Base-by-base conservation (phyloP, 2,888 invertebrate species). In the Lissocephala sabroskyi region DNA sequence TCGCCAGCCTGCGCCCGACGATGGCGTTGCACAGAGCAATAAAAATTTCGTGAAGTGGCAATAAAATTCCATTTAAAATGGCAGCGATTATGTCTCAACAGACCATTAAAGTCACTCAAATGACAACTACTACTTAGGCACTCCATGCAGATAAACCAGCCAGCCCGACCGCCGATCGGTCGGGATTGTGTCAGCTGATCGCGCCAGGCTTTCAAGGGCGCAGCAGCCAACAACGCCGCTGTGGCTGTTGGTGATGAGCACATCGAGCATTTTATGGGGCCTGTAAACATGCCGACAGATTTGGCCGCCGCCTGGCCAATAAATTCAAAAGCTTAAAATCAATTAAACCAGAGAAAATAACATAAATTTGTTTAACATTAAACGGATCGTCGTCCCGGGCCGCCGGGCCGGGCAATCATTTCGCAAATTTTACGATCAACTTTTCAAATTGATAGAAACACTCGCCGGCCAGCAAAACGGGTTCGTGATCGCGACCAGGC, bases 1-100 rank as follows among this genome's bases (percentile, higher is more conserved):
- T n/a, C n/a, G n/a, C n/a, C n/a, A n/a, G n/a, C n/a, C n/a, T n/a
- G n/a, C n/a, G n/a, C n/a, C n/a, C n/a, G 37, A 49, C 36, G 42
- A 35, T 49, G 19, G 45, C 46, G 45, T 32, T 44, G 41, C 45
- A 40, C 29, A 41, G 40, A 29, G 77, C 67, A 73, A 77, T 75
- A 75, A 78, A 75, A 78, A 70, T 75, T 71, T 73, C 73, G 78
- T 66, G 68, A 65, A 79, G 79, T 77, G 79, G 82, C 81, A 82
- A 82, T 82, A 82, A 82, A 82, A 82, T 82, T 82, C 79, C 82
- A 82, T 81, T 82, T 82, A 82, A 82, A 82, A 82, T 82, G 82
- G 83, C 83, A 82, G 81, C 82, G 83, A 82, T 82, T 82, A 82
- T 82, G 82, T 82, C 82, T 82, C 82, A 82, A 82, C 82, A 82